Evolutionary conservation across 2,113 vertebrate genomes (phyloP), one percentile per base, ranked within the genome.

Genomic region (Mesocricetus auratus): DNA sequence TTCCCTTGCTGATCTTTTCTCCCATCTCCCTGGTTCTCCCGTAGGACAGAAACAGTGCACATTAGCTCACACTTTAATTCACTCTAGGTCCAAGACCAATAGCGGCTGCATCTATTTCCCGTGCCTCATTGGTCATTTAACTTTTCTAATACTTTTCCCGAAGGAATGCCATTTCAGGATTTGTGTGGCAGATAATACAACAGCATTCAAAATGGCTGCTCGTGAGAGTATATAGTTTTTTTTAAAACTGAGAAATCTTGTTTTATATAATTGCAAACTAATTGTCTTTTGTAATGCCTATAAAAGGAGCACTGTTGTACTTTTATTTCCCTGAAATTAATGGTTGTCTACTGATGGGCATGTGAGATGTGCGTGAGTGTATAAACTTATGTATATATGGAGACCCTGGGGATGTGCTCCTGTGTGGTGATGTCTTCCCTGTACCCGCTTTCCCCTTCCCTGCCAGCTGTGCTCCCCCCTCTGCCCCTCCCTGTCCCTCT

Each of bases 221-320:
- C 7, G 71, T 64, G 36, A 50, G 47, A 74, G 0, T 94, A 0
- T 58, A 79, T 36, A 1, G 21, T 42, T n/a, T n/a, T 17, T 64
- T 91, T 93, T 85, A 47, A 47, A 7, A 21, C 45, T 68, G 66
- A 77, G n/a, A 79, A 86, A 39, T 79, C 3, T 87, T 68, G 5
- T 45, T 77, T 79, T 89, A 71, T 90, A 6, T 79, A 79, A 93
- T 94, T 91, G 16, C 77, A 42, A 94, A 93, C 64, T 21, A 94
- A 5, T 83, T 90, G 31, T 50, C 13, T 90, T 92, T 89, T 81
- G 22, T 81, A 94, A 75, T 60, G 47, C 69, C 58, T 86, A 7
- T 79, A 50, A 86, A 75, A 74, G 33, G 90, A 58, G 4, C 58
- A 58, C 15, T 90, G n/a, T 64, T 90, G 26, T 93, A 36, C 29